Conservation (phyloP, 2,888 invertebrate genomes). For the Zygothrica quintamaculata region DNA sequence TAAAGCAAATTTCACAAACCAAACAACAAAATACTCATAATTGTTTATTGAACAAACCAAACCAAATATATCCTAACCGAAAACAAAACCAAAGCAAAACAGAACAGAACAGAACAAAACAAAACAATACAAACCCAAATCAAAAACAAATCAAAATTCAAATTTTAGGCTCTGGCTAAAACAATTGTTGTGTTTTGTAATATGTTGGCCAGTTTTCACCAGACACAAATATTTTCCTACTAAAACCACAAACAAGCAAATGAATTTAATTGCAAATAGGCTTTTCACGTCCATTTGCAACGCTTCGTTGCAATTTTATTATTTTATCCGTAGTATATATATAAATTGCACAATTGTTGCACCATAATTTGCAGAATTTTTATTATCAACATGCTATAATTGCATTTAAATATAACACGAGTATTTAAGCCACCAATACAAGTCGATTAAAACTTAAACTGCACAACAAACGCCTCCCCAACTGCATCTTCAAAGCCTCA, state of each 20-base stretch:
- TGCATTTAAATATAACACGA: neutral
- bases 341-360: neutral
- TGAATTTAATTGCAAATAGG: slow-evolving; percentile 39
- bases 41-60: slow-evolving; percentile 57
- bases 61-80: slow-evolving; percentile 18
- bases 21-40: slow-evolving; percentile 44
- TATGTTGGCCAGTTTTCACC: slow-evolving; percentile 36
- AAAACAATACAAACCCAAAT: slow-evolving; percentile 11
- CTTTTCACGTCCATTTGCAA: slow-evolving; percentile 19
- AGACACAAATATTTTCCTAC: slow-evolving; percentile 46
- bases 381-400: neutral
- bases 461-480: slow-evolving; percentile 4
- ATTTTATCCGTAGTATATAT: slow-evolving; percentile 11
- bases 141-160: slow-evolving; percentile 26
- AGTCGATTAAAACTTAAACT: slow-evolving; percentile 30
- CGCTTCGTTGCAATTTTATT: neutral
- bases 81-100: slow-evolving; percentile 10
- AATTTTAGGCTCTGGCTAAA: slow-evolving; percentile 12
- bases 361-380: neutral
- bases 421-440: slow-evolving; percentile 25
- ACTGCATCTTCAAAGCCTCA: slow-evolving; percentile 18
- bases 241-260: slow-evolving; percentile 60
- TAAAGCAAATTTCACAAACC: slow-evolving; percentile 46
- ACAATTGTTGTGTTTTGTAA: slow-evolving; percentile 29
- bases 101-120: slow-evolving; percentile 7